Percentiles rank a stretch among this genome's conserved stretches.
Evolutionary conservation across 2,113 vertebrate genomes (phyloP).

Genomic region (Phylloscopus trochilus): DNA sequence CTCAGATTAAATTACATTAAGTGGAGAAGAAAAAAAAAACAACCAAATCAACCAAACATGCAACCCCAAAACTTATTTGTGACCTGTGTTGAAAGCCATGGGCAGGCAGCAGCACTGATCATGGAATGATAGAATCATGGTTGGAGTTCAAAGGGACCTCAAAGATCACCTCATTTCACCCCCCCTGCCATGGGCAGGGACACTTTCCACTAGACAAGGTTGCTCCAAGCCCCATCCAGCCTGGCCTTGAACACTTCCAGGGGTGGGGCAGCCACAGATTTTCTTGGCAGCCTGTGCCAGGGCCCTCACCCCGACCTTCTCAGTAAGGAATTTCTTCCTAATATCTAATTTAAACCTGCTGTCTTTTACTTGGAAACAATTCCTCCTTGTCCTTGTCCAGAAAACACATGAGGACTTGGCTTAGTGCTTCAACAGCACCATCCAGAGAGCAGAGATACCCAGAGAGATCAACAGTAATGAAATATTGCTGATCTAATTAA

Average conservation of each 20-base stretch:
- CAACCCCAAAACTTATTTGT: neutral
- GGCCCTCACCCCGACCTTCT: neutral
- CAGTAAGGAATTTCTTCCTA: neutral
- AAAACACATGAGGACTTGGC: neutral
- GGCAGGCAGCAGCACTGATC: neutral
- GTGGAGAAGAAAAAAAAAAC: neutral
- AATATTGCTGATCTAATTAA: neutral
- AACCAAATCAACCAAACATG: accelerated
- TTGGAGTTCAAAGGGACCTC: neutral
- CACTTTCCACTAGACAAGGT: neutral
- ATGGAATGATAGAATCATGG: neutral
- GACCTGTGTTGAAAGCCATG: neutral
- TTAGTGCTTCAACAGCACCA: neutral
- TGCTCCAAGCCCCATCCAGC: neutral
- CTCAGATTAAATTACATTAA: neutral
- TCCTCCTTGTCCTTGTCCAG: neutral
- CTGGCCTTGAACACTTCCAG: neutral
- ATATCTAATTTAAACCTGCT: neutral
- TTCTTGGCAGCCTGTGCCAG: neutral
- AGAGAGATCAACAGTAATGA: neutral
- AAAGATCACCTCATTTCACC: neutral
- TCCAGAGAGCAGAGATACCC: neutral
- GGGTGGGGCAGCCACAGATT: neutral
- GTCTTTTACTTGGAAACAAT: neutral
- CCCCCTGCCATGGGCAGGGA: accelerated